Percentiles rank a stretch among this genome's conserved stretches.
Evolutionary conservation across 2,888 invertebrate species (phyloP).

Genomic region (Rosalia funebris): DNA sequence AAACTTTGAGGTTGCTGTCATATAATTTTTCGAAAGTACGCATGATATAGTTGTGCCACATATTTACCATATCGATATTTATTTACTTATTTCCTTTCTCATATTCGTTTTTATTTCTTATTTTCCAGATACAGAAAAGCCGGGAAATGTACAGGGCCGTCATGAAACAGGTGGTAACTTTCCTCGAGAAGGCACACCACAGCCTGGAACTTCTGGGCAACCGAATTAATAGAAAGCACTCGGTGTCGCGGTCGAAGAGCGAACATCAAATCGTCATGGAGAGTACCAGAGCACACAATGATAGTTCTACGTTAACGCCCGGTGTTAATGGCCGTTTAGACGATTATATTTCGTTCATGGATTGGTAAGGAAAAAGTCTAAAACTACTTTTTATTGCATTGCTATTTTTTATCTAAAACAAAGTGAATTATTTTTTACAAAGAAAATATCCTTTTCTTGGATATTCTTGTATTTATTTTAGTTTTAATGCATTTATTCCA

Average conservation of each 20-base stretch:
- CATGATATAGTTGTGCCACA: no score
- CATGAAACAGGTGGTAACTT: slow-evolving; percentile 76
- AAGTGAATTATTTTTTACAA: no score
- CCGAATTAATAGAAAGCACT: slow-evolving; percentile 55
- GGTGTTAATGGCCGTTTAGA: slow-evolving; percentile 34
- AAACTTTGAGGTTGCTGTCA: no score
- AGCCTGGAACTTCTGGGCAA: slow-evolving; percentile 69
- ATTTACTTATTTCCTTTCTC: no score
- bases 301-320: slow-evolving; percentile 9
- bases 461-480: no score
- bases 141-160: slow-evolving; percentile 79
- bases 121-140: slow-evolving; percentile 74
- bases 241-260: slow-evolving; percentile 67
- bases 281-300: slow-evolving; percentile 22
- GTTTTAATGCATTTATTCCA: no score
- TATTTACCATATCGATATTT: no score
- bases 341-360: slow-evolving; percentile 65
- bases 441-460: no score
- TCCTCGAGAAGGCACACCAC: slow-evolving; percentile 75
- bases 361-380: slow-evolving; percentile 65
- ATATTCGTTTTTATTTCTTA: slow-evolving; percentile 14
- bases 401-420: no score
- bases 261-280: slow-evolving; percentile 64
- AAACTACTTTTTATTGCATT: slow-evolving; percentile 1
- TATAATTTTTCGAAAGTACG: no score